A percentile compares a stretch with the other conserved stretches of the same genome.
Conservation (phyloP, 1,140 invertebrate species). For the Aphaenogaster ashmeadi region DNA sequence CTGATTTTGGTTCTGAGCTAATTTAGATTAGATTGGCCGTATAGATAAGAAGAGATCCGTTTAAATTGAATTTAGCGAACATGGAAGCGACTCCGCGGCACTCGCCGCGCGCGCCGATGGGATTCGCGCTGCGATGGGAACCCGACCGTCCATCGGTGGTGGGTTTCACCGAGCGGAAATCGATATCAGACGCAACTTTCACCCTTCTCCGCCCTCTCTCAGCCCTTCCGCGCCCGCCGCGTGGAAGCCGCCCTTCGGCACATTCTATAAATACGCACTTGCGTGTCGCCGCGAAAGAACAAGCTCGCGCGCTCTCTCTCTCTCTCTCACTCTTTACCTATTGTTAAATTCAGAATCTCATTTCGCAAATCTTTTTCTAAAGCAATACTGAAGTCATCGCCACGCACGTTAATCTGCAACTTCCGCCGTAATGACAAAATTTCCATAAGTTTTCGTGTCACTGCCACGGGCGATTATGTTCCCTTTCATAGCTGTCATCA, state of each 20-base stretch:
- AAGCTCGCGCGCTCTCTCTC: not conserved
- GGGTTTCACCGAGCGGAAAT: constrained; percentile 54
- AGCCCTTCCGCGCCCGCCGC: constrained; percentile 20
- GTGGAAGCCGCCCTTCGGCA: constrained; percentile 38
- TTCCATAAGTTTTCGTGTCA: constrained; percentile 10
- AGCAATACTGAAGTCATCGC: not conserved
- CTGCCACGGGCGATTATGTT: not conserved
- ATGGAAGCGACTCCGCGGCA: not conserved
- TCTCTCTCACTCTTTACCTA: not conserved
- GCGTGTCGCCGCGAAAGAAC: constrained; percentile 36
- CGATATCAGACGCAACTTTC: constrained; percentile 71
- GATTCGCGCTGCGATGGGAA: constrained; percentile 40
- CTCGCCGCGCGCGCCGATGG: not conserved
- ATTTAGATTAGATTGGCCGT: constrained; percentile 19
- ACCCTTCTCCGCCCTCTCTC: constrained; percentile 42
- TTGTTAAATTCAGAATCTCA: constrained; percentile 14
- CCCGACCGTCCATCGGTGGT: constrained; percentile 5
- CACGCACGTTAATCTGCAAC: constrained; percentile 4
- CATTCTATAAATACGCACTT: constrained; percentile 54
- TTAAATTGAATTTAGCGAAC: constrained; percentile 51
- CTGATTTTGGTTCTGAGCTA: not conserved
- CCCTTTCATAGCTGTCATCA: constrained; percentile 12
- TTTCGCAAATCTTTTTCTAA: constrained; percentile 3
- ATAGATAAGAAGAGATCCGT: not conserved
- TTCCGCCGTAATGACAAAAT: constrained; percentile 41